Evolutionary conservation across 2,797 vertebrate genomes (phyloP), one percentile per base, ranked within the genome.

Genomic region (Urophycis tenuis): DNA sequence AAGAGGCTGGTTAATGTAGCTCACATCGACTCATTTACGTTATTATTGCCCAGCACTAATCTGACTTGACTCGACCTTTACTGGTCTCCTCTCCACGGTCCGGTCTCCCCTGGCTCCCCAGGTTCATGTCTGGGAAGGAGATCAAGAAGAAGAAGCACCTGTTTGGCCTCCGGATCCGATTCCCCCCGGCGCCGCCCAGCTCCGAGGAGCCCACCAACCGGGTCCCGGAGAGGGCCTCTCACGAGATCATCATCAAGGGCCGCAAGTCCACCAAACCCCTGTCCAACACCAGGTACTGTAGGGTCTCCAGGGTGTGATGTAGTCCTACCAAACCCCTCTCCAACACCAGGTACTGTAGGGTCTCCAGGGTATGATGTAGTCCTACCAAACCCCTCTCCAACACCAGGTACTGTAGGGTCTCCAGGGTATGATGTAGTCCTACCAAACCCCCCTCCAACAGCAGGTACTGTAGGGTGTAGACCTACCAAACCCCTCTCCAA

Each of bases 61-160:
- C 17, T 53, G 36, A 53, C 45, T 41, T 41, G 25, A 60, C 22
- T 8, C 8, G 0, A 25, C 53, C 53, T 41, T 2, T 4, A 11
- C 22, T n/a, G 53, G 5, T 60, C 53, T 60, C 53, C 25, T 17
- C 49, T 17, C 12, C 2, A 4, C 75, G 6, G 36, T 45, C 53
- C 0, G 2, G 0, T 3, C 77, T 1, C 7, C 0, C 9, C 29
- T 0, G 74, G 30, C 80, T 31, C 84, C 75, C 84, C 36, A 99
- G 97, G 94, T 99, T 99, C 91, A 99, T 97, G 96, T 99, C 97
- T 77, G 97, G 97, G 79, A 99, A 99, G 83, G 97, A 99, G 92
- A 97, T 99, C 73, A 99, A 99, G 93, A 99, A 99, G 85, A 99
- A 99, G 92, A 99, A 99, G 84, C 97, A 99, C 91, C 94, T 98